Evolutionary conservation across 2,888 invertebrate genomes (phyloP), one percentile per base, ranked within the genome.

Genomic region (Lasioglossum marginatum): DNA sequence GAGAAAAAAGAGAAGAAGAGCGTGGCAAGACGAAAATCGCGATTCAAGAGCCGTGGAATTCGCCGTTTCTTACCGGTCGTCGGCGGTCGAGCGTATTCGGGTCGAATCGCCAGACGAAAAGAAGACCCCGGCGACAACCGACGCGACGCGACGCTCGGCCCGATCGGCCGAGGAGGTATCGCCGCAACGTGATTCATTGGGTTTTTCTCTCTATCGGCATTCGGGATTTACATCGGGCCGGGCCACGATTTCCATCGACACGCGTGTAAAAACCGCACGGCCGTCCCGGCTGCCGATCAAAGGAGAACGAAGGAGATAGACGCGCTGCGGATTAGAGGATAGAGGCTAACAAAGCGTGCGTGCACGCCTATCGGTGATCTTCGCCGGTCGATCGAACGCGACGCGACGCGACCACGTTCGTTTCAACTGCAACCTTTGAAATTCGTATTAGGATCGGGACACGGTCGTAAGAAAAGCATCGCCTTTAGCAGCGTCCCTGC

Each of bases 241-340:
- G 82, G 71, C 68, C 87, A 10, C 85, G 80, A 93, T 94, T 94
- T 93, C 93, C 94, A 94, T 94, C 86, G 92, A 91, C 93, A 80
- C 92, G 92, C 93, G 93, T 88, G 90, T 85, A 94, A 93, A 93
- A 93, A 93, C 88, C 83, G 40, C n/a, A 66, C 68, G 78, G 75
- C 75, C 68, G 77, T 71, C 68, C 68, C 87, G 77, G 80, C 73
- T 76, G 78, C 60, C 76, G 83, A 90, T 89, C 88, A 83, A 83
- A 88, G 79, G 73, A 68, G 89, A 85, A 88, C 84, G 79, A 72
- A 75, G 40, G 72, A 78, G 84, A 89, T 86, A 86, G 86, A 76
- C 68, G 86, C 68, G 79, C 75, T 16, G 76, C 77, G 43, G 75
- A 82, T 82, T 82, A 80, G 85, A 84, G 85, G 81, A 72, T 82